phyloP scores from a whole-genome alignment of 2,113 vertebrate genomes.

The Argyrosomus japonicus region DNA sequence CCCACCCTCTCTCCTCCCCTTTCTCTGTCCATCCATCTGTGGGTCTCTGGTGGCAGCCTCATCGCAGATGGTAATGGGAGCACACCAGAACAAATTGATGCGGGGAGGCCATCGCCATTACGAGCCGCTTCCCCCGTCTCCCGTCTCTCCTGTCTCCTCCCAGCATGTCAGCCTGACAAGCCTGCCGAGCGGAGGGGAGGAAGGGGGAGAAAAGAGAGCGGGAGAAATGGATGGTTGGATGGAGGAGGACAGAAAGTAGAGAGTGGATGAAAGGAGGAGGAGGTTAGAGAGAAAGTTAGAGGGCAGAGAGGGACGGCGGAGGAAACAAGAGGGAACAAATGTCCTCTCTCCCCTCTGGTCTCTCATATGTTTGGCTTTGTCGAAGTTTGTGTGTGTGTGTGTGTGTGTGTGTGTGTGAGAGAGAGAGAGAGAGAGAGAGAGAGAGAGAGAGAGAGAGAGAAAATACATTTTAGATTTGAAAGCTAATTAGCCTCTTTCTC shows the following conservation, averaged over 20 bases:
- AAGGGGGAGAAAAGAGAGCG: neutral
- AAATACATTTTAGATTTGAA: neutral
- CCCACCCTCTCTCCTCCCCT: conserved; percentile 34
- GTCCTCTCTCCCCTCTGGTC: conserved; percentile 38
- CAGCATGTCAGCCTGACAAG: conserved; percentile 47
- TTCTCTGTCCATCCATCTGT: conserved; percentile 68
- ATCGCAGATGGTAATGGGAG: conserved; percentile 68
- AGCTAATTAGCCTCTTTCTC: neutral
- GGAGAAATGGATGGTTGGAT: conserved; percentile 12
- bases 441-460: too few species aligned
- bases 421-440: too few species aligned
- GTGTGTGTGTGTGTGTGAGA: neutral
- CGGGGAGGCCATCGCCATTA: conserved; percentile 48
- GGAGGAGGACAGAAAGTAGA: neutral
- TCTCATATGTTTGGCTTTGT: conserved; percentile 21
- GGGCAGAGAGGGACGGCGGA: conserved; percentile 11
- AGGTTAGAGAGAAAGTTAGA: conserved; percentile 33
- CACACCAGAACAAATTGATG: conserved; percentile 65
- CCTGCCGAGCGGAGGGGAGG: conserved; percentile 27
- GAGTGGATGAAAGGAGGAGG: neutral
- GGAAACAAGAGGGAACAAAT: conserved; percentile 35
- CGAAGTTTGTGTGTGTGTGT: neutral
- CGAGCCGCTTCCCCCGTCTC: conserved; percentile 38
- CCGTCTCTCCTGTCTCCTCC: conserved; percentile 50
- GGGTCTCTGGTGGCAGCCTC: conserved; percentile 57